Evolutionary conservation across 1,140 invertebrate species (phyloP).

Genomic region (Drosophila bifasciata): DNA sequence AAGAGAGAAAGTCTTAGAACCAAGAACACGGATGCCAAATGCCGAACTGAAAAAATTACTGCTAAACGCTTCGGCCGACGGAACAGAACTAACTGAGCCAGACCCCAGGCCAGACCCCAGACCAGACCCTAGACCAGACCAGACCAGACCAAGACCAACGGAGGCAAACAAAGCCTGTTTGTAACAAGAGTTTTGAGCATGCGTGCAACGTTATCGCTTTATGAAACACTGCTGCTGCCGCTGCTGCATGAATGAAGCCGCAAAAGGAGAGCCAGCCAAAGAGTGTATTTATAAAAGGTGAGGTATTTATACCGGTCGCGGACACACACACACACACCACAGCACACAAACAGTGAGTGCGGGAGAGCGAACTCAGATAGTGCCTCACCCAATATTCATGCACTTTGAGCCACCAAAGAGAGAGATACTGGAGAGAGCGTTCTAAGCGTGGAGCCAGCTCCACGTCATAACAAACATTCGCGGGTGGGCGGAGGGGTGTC

Average conservation of each 20-base stretch:
- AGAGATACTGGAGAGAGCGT: constrained; percentile 19
- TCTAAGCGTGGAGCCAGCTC: constrained; percentile 14
- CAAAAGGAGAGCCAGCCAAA: constrained; percentile 31
- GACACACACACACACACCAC: too few relatives aligned
- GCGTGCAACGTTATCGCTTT: constrained; percentile 45
- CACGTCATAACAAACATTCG: constrained; percentile 69
- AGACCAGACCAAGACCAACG: constrained; percentile 5
- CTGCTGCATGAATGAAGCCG: constrained; percentile 48
- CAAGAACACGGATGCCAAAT: constrained; percentile 62
- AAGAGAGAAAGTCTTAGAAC: constrained; percentile 40
- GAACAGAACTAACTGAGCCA: constrained; percentile 72
- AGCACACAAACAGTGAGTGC: too few relatives aligned
- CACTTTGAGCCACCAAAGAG: constrained; percentile 9
- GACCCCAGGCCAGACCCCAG: background rate
- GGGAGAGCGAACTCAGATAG: too few relatives aligned
- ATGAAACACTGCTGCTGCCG: background rate
- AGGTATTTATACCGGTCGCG: background rate
- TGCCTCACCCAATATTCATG: too few relatives aligned
- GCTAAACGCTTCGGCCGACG: constrained; percentile 64
- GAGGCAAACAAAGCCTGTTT: constrained; percentile 34
- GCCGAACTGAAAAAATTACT: constrained; percentile 53
- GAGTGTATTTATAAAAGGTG: background rate
- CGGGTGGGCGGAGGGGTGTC: constrained; percentile 23
- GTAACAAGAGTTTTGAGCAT: constrained; percentile 56
- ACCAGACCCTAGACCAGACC: background rate